These are phyloP conservation scores for Halcyon leucocephala DNA, from an alignment of 2,797 vertebrate species.

Conservation along the genomic window DNA sequence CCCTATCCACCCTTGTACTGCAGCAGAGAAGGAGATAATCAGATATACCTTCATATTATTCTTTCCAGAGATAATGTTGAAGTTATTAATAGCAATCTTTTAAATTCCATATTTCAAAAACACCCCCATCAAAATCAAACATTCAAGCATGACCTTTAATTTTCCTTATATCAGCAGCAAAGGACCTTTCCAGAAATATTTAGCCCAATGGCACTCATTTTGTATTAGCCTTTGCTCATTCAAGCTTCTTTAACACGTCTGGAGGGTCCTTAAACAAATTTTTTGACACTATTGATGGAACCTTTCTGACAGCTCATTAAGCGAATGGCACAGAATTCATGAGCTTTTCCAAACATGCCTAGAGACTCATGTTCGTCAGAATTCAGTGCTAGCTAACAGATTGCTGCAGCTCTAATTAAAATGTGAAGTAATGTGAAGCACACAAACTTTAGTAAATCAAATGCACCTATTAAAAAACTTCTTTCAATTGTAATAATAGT, in stretches of 20 bases:
- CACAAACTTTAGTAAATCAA: conserved; percentile 42
- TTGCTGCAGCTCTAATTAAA: conserved; percentile 61
- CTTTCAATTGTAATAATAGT: conserved; percentile 6
- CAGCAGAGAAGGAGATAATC: neutral
- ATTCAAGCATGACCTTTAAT: conserved; percentile 6
- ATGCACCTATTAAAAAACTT: neutral
- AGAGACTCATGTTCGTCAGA: conserved; percentile 9
- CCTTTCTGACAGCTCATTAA: conserved; percentile 45
- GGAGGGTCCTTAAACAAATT: conserved; percentile 31
- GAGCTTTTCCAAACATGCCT: conserved; percentile 38
- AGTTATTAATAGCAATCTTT: neutral
- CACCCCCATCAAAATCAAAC: neutral
- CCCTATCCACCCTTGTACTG: neutral
- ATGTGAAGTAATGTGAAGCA: conserved; percentile 29
- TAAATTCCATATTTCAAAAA: neutral
- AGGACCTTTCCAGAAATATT: conserved; percentile 23
- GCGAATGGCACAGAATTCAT: neutral
- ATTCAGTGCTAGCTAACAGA: conserved; percentile 27
- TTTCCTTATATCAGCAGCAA: neutral
- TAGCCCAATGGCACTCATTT: conserved; percentile 15
- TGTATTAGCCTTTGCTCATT: neutral
- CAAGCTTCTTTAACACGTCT: conserved; percentile 15
- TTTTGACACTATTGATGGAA: conserved; percentile 32
- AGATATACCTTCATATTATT: neutral
- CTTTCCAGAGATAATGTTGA: neutral